Conservation (phyloP, 2,888 invertebrate species). For the Ophioninae sp. region DNA sequence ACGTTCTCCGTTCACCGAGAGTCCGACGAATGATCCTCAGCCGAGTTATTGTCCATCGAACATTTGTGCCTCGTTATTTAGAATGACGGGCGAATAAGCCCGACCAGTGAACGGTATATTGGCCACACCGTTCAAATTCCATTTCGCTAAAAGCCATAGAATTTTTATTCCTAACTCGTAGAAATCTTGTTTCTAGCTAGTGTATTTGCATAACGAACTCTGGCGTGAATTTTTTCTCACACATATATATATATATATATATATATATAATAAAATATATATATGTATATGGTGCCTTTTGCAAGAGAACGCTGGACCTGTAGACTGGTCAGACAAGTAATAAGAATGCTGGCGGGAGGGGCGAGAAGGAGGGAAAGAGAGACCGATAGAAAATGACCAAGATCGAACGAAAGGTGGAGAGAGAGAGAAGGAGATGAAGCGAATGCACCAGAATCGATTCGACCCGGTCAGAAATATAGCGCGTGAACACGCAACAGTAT, state of each 20-base stretch:
- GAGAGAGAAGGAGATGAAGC: background rate
- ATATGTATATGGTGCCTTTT: slow-evolving; percentile 35
- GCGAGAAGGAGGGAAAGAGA: background rate
- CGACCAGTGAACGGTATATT: slow-evolving; percentile 9
- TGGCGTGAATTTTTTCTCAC: slow-evolving; percentile 28
- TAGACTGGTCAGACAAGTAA: slow-evolving; percentile 41
- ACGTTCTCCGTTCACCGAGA: background rate
- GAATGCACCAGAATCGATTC: slow-evolving; percentile 51
- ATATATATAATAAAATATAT: background rate
- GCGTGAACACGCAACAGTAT: slow-evolving; percentile 48
- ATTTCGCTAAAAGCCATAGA: slow-evolving; percentile 32
- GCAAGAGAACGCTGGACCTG: slow-evolving; percentile 39
- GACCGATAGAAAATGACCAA: background rate
- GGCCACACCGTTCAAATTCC: slow-evolving; percentile 30
- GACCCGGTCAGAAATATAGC: slow-evolving; percentile 43
- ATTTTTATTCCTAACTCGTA: slow-evolving; percentile 40
- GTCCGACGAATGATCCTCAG: background rate
- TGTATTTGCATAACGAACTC: slow-evolving; percentile 37
- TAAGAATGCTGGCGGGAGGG: slow-evolving; percentile 41
- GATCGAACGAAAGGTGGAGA: background rate
- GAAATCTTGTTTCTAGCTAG: slow-evolving; percentile 38
- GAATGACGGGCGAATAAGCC: slow-evolving; percentile 11
- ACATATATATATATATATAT: slow-evolving; percentile 9
- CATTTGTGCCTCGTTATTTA: slow-evolving; percentile 23
- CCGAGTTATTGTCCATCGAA: background rate